Conservation (phyloP, 2,888 invertebrate genomes). For the Hofmannophila pseudospretella region DNA sequence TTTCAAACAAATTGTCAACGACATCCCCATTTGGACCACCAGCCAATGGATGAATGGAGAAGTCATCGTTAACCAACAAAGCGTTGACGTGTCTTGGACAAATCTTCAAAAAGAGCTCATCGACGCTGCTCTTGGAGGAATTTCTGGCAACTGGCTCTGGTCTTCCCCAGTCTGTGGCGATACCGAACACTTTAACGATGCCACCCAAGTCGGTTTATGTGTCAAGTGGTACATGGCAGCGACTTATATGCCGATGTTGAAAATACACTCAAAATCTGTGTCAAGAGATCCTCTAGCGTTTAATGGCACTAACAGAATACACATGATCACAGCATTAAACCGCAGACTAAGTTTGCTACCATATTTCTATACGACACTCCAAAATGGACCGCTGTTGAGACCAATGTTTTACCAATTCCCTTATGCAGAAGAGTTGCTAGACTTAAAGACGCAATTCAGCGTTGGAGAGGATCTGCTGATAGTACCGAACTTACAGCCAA, state of each 20-base stretch:
- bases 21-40: conserved; percentile 35
- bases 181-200: conserved; percentile 49
- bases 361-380: conserved; percentile 76
- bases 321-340: conserved; percentile 61
- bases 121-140: conserved; percentile 65
- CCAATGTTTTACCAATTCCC: conserved; percentile 82
- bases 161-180: conserved; percentile 79
- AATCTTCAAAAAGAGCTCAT: conserved; percentile 71
- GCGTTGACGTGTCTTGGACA: conserved; percentile 77
- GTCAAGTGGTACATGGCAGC: conserved; percentile 83
- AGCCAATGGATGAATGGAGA: conserved; percentile 52
- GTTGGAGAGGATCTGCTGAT: conserved; percentile 79
- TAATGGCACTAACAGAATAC: conserved; percentile 49
- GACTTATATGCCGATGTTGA: conserved; percentile 79
- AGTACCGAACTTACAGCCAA: conserved; percentile 75
- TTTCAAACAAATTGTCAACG: conserved; percentile 31
- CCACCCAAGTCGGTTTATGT: conserved; percentile 70
- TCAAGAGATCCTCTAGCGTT: conserved; percentile 67
- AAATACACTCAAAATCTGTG: conserved; percentile 60
- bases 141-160: conserved; percentile 69
- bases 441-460: conserved; percentile 77
- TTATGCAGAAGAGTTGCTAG: conserved; percentile 51
- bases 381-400: conserved; percentile 74
- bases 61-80: conserved; percentile 61
- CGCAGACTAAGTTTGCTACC: conserved; percentile 73